Evolutionary conservation across 2,888 invertebrate species (phyloP).

Genomic region (Netelia fuscicornis): DNA sequence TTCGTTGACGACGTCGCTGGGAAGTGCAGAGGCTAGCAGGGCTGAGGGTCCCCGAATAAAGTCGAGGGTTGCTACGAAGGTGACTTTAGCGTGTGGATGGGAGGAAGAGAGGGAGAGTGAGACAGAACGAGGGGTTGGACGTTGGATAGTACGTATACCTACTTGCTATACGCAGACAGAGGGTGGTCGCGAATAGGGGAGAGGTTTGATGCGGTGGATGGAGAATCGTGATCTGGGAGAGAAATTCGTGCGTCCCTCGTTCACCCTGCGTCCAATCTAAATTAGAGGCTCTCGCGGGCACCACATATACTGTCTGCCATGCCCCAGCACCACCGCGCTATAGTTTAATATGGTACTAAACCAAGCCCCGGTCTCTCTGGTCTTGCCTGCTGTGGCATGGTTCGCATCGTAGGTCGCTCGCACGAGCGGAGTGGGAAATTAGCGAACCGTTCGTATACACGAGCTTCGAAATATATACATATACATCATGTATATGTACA

Average conservation of each 20-base stretch:
- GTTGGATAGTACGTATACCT: constrained; percentile 20
- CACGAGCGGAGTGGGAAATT: constrained; percentile 74
- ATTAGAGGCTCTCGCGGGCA: constrained; percentile 69
- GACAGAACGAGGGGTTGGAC: background rate
- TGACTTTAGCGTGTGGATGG: constrained; percentile 11
- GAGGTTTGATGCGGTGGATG: constrained; percentile 57
- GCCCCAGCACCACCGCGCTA: background rate
- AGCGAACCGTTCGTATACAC: constrained; percentile 67
- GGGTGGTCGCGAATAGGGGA: constrained; percentile 55
- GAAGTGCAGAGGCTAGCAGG: background rate
- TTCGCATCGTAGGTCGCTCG: constrained; percentile 62
- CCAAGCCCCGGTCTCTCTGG: constrained; percentile 56
- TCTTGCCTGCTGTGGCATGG: constrained; percentile 50
- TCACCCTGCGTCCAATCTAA: constrained; percentile 70
- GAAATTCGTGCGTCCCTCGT: constrained; percentile 69
- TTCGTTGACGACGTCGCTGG: constrained; percentile 36
- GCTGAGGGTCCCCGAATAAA: constrained; percentile 20
- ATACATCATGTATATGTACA: constrained; percentile 23
- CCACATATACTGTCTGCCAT: constrained; percentile 29
- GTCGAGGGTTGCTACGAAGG: constrained; percentile 40
- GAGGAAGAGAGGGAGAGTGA: background rate
- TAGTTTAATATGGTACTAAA: constrained; percentile 48
- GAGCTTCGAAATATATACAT: constrained; percentile 43
- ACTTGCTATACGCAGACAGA: constrained; percentile 35
- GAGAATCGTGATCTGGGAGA: constrained; percentile 69